These are phyloP conservation scores for Megaleporinus macrocephalus DNA, from an alignment of 2,113 vertebrate genomes.

Conservation along the genomic window DNA sequence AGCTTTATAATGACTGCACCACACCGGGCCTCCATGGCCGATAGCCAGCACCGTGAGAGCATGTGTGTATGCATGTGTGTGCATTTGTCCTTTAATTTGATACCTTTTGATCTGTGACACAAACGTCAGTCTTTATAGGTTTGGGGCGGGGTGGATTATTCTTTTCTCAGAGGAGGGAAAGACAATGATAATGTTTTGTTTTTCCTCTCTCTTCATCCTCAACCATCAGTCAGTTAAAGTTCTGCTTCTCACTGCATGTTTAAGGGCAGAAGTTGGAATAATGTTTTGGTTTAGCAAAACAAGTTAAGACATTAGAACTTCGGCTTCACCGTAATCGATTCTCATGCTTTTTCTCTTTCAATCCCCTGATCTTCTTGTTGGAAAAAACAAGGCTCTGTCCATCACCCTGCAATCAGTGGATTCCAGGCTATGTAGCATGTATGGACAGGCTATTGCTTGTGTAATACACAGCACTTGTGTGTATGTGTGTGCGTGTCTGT, in stretches of 20 bases:
- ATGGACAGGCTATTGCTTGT: conserved; percentile 70
- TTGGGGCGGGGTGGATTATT: conserved; percentile 68
- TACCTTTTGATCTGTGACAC: conserved; percentile 77
- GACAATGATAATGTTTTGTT: conserved; percentile 36
- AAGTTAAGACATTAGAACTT: conserved; percentile 20
- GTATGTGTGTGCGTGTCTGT: conserved; percentile 49
- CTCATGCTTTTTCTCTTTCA: conserved; percentile 18
- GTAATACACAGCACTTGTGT: conserved; percentile 63
- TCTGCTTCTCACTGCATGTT: not conserved
- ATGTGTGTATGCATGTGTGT: conserved; percentile 38
- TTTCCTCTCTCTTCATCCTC: no score
- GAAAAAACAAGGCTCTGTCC: conserved; percentile 61
- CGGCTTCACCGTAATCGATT: conserved; percentile 4
- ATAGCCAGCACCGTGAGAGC: conserved; percentile 65
- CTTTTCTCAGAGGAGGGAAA: conserved; percentile 44
- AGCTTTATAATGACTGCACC: conserved; percentile 75
- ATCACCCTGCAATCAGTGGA: conserved; percentile 80
- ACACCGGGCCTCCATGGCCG: conserved; percentile 70
- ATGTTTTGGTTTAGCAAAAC: conserved; percentile 14
- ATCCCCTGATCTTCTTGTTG: conserved; percentile 11
- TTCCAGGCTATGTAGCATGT: conserved; percentile 73
- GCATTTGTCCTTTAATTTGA: conserved; percentile 67
- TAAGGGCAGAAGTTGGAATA: not conserved
- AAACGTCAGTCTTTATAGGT: conserved; percentile 62
- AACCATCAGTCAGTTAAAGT: no score